Base-by-base conservation (phyloP, 2,113 vertebrate species). In the Pachyramphus minor region DNA sequence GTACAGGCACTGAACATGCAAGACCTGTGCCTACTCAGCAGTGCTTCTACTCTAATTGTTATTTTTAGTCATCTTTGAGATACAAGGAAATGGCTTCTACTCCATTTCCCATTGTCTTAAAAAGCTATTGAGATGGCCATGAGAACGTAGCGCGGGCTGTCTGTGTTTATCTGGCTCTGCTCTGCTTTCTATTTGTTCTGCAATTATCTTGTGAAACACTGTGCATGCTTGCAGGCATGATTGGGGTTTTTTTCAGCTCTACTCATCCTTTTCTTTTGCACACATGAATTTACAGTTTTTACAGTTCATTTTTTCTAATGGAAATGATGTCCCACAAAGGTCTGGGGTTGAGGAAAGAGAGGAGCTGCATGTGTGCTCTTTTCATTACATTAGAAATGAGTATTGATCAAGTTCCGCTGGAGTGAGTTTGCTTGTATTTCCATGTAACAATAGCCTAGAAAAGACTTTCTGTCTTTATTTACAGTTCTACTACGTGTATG, bases 121-220 rank as follows among this genome's bases (percentile, higher is more conserved):
- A 78, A 74, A 33, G 37, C 17, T 91, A 4, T 58, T 67, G 27
- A 73, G 39, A 22, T 45, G 25, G 14, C 21, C 50, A 45, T 63
- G 50, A 67, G 75, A 78, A 92, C 0, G 0, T 52, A 87, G 56
- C 0, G 1, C 8, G 24, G 41, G n/a, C 68, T 83, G 63, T 2
- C 68, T 60, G 63, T 45, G 42, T 89, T 86, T 90, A 74, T 87
- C 69, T 83, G 68, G 21, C 63, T 86, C 31, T 56, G 15, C 62
- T 71, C 67, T 74, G 87, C 37, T 91, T 95, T 95, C 30, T 84
- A 7, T 93, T 94, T 93, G 59, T 80, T 93, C 87, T 86, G 67
- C 75, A 90, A 83, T 87, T 80, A 93, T 60, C 75, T 90, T 78
- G 45, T 94, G 86, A 88, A 93, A 88, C 28, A 28, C 15, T 59